Evolutionary conservation across 2,113 vertebrate genomes (phyloP).

Genomic region (Eolophus roseicapilla): DNA sequence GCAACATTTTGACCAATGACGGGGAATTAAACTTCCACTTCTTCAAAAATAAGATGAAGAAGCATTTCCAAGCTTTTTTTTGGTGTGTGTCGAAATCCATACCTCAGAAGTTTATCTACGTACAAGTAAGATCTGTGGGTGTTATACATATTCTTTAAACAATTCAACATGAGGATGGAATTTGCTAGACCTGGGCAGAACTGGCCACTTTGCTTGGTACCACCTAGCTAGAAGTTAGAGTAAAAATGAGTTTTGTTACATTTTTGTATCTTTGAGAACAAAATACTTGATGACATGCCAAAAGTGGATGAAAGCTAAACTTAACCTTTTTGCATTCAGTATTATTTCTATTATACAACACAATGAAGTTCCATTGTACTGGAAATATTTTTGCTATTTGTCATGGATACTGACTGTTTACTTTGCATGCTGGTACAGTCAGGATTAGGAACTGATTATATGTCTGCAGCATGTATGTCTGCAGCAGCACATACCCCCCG

Average conservation of each 20-base stretch:
- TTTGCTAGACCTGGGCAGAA: not conserved
- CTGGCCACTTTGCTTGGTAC: not conserved
- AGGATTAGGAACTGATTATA: not conserved
- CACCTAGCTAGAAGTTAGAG: not conserved
- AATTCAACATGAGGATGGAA: not conserved
- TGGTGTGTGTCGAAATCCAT: not conserved
- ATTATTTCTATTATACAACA: not conserved
- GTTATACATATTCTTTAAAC: not conserved
- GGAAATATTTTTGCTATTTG: not conserved
- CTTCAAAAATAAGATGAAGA: not conserved
- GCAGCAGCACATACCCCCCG: accelerated
- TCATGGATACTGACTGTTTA: not conserved
- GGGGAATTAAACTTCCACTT: not conserved
- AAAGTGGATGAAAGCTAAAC: not conserved
- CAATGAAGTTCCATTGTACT: not conserved
- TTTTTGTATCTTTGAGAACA: not conserved
- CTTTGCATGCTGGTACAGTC: not conserved
- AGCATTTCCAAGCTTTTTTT: not conserved
- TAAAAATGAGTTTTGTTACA: too few species aligned
- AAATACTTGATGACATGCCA: not conserved
- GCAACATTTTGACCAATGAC: not conserved
- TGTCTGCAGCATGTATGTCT: not conserved
- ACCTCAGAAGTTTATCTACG: not conserved
- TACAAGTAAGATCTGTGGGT: not conserved
- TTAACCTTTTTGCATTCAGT: not conserved